phyloP scores from a whole-genome alignment of 2,797 vertebrate species.

The Hafferia zeledoni region DNA sequence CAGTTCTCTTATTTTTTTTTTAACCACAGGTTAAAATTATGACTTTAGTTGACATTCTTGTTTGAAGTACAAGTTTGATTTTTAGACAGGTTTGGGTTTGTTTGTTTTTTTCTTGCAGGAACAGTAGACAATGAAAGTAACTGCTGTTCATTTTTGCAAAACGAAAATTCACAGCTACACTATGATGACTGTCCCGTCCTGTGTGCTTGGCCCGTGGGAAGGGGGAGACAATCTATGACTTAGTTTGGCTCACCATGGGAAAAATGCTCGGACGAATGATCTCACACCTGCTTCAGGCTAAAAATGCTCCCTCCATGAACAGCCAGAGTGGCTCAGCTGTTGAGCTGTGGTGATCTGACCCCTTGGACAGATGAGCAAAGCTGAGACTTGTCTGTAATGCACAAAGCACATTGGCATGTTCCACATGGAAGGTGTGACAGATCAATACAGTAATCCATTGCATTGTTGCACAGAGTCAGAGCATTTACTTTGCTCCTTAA shows the following conservation, averaged over 20 bases:
- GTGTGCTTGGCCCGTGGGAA: slow-evolving; percentile 34
- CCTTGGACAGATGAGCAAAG: background rate
- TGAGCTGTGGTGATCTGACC: background rate
- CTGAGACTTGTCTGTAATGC: background rate
- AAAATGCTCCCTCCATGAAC: background rate
- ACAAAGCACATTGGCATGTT: background rate
- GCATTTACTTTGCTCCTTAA: background rate
- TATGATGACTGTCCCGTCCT: slow-evolving; percentile 29
- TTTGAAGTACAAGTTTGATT: background rate
- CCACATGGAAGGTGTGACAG: background rate
- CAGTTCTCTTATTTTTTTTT: background rate
- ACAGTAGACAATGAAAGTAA: background rate
- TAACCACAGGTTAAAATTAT: background rate
- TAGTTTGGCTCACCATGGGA: background rate
- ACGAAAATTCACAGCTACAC: background rate
- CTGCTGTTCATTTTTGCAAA: background rate
- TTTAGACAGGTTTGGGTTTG: background rate
- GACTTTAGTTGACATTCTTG: background rate
- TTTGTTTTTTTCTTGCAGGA: background rate
- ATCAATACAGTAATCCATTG: background rate
- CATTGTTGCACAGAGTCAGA: background rate
- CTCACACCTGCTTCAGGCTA: slow-evolving; percentile 62
- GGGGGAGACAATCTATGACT: slow-evolving; percentile 11
- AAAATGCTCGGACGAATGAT: slow-evolving; percentile 26
- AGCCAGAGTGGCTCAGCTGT: slow-evolving; percentile 10